A percentile compares a stretch with the other conserved stretches of the same genome.
These are phyloP conservation scores for Dinocampus coccinellae DNA, from an alignment of 2,888 invertebrate species.

Conservation along the genomic window DNA sequence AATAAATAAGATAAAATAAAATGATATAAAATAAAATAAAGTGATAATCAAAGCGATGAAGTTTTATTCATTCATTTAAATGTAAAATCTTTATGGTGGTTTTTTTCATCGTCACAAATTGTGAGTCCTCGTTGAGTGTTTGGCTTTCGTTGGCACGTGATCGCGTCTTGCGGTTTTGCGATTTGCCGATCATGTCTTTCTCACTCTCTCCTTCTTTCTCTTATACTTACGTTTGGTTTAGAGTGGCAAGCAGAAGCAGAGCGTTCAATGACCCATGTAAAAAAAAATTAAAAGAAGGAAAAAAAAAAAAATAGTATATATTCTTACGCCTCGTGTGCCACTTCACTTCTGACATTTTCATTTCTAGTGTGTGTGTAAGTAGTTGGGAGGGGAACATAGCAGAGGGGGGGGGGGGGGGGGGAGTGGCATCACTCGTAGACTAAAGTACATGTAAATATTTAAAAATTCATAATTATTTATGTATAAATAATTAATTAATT, in stretches of 20 bases:
- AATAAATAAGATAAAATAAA: too few species aligned
- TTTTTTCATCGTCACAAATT: neutral
- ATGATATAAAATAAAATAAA: too few species aligned
- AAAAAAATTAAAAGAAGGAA: too few species aligned
- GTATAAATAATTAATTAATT: too few species aligned
- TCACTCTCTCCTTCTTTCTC: too few species aligned
- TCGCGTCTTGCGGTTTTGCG: conserved; percentile 47
- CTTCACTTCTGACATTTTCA: conserved; percentile 53
- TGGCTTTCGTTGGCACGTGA: conserved; percentile 45
- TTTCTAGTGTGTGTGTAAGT: conserved; percentile 35
- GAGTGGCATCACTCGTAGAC: too few species aligned
- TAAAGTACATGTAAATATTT: too few species aligned
- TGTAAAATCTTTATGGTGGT: neutral
- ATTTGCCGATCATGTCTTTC: conserved; percentile 42
- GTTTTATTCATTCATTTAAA: too few species aligned
- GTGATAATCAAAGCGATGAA: too few species aligned
- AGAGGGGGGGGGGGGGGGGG: too few species aligned
- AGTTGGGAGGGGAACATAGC: too few species aligned
- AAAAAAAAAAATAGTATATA: conserved; percentile 37
- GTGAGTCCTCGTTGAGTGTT: conserved; percentile 1
- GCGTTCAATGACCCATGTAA: conserved; percentile 57
- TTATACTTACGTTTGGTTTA: conserved; percentile 13
- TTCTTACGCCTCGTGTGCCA: conserved; percentile 60
- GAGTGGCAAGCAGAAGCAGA: conserved; percentile 54
- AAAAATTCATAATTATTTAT: too few species aligned